A percentile compares a stretch with the other conserved stretches of the same genome.
phyloP scores from a whole-genome alignment of 2,888 invertebrate genomes.

The Diogma glabrata region DNA sequence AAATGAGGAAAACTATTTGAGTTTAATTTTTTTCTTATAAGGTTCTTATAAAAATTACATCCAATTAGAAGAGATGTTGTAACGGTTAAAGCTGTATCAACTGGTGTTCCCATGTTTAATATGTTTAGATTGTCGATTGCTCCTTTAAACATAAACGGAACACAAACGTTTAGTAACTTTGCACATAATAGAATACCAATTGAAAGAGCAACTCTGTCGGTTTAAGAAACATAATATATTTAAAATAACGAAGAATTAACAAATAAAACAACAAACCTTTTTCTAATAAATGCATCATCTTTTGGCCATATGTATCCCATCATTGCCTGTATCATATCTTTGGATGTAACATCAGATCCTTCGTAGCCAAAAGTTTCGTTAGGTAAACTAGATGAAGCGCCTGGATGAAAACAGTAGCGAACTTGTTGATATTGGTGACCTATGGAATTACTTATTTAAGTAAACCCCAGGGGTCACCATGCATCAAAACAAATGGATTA shows the following conservation, averaged over 20 bases:
- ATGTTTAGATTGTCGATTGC: slow-evolving; percentile 79
- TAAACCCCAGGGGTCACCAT: slow-evolving; percentile 24
- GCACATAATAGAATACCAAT: slow-evolving; percentile 67
- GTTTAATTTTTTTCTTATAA: not conserved
- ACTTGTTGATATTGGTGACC: slow-evolving; percentile 31
- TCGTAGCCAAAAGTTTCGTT: slow-evolving; percentile 43
- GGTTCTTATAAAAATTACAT: slow-evolving; percentile 52
- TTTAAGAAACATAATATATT: slow-evolving; percentile 41
- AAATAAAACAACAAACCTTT: slow-evolving; percentile 23
- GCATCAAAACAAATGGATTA: no score
- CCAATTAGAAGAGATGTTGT: slow-evolving; percentile 73
- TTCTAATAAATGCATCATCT: slow-evolving; percentile 40
- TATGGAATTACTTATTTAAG: slow-evolving; percentile 35
- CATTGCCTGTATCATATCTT: slow-evolving; percentile 80
- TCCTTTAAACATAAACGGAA: slow-evolving; percentile 93
- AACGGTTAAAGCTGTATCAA: slow-evolving; percentile 65
- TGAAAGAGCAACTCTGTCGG: slow-evolving; percentile 72
- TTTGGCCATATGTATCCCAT: slow-evolving; percentile 91
- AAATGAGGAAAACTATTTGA: slow-evolving; percentile 16
- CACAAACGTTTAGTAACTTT: slow-evolving; percentile 79
- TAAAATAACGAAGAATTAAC: not conserved
- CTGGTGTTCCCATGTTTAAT: slow-evolving; percentile 65
- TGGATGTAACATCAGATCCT: slow-evolving; percentile 49
- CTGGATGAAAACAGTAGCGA: slow-evolving; percentile 88
- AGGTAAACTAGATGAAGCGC: slow-evolving; percentile 46